Base-by-base conservation (phyloP, 1,140 invertebrate genomes). In the Gonatopus flavifemur region DNA sequence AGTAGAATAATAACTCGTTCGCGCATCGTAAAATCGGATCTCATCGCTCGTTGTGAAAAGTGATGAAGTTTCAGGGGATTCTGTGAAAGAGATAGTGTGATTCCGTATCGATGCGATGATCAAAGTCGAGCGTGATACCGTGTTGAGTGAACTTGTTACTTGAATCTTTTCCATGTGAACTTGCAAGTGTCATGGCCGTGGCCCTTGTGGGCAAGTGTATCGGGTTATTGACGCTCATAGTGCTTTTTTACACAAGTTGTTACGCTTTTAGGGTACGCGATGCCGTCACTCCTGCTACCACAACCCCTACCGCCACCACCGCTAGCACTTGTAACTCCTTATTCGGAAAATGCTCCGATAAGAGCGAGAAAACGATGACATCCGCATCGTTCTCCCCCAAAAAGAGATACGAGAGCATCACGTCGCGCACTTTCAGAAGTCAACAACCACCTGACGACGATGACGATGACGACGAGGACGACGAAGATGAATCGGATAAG, bases 201-300 rank as follows among this genome's bases (percentile, higher is more conserved):
- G 66, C 72, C 69, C 53, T 54, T 52, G 30, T 61, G 69, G 72
- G 67, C 65, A 76, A 68, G 58, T 73, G 51, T 50, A 42, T 55
- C 36, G 51, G 63, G 5, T 30, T 72, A 7, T 10, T 67, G 28
- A 51, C 62, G 25, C 43, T 74, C 0, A 21, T 70, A 6, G 9
- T 73, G 12, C 32, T 73, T 1, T 25, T 73, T 18, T 73, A 69
- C 41, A 50, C 55, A 13, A 53, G 71, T 30, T 71, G 69, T 41
- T 70, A 57, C 42, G 74, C 66, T 9, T 76, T 77, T 46, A 64
- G 66, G 1, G 57, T 76, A 30, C 74, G 75, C 18, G 75, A 77
- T 24, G 33, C 31, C 3, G 36, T 22, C 2, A 18, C 12, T 6
- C 33, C 37, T 7, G n/a, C 41, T 3, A 53, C 22, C n/a, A 18